A percentile compares a stretch with the other conserved stretches of the same genome.
Conservation (phyloP, 2,113 vertebrate species). For the Leptodactylus fuscus region DNA sequence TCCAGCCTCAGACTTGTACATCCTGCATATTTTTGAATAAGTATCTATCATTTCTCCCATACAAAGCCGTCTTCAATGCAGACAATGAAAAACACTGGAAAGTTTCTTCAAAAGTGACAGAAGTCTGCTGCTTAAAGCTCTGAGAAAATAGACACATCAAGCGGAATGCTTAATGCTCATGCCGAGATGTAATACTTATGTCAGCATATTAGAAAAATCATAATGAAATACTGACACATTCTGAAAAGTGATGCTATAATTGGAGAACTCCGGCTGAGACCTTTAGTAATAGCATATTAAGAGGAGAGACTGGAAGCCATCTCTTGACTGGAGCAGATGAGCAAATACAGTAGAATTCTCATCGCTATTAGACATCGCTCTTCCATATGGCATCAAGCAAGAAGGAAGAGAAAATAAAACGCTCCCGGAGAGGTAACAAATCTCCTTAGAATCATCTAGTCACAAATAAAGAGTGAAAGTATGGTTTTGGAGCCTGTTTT, state of each 20-base stretch:
- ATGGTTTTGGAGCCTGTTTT: too few relatives aligned
- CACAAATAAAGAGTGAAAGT: too few relatives aligned
- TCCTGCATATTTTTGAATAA: constrained; percentile 46
- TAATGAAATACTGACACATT: constrained; percentile 57
- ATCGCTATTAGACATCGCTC: constrained; percentile 28
- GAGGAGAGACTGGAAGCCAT: constrained; percentile 37
- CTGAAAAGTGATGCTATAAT: constrained; percentile 56
- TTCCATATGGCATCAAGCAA: constrained; percentile 9
- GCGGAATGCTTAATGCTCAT: constrained; percentile 51
- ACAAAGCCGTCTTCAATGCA: constrained; percentile 21
- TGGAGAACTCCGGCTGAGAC: constrained; percentile 55
- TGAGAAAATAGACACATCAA: constrained; percentile 55
- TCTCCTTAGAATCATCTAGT: too few relatives aligned
- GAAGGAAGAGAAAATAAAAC: not conserved
- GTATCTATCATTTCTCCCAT: constrained; percentile 34
- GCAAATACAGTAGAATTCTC: constrained; percentile 38
- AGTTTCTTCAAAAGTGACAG: constrained; percentile 54
- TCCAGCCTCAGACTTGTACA: not conserved
- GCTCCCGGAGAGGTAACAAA: too few relatives aligned
- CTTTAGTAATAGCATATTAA: constrained; percentile 54
- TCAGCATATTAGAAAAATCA: constrained; percentile 54
- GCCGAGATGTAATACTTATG: constrained; percentile 54
- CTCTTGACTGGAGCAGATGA: constrained; percentile 47
- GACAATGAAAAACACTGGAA: constrained; percentile 35
- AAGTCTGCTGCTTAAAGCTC: constrained; percentile 39